Evolutionary conservation across 2,113 vertebrate species (phyloP).

Genomic region (Thalassarche chlororhynchos): DNA sequence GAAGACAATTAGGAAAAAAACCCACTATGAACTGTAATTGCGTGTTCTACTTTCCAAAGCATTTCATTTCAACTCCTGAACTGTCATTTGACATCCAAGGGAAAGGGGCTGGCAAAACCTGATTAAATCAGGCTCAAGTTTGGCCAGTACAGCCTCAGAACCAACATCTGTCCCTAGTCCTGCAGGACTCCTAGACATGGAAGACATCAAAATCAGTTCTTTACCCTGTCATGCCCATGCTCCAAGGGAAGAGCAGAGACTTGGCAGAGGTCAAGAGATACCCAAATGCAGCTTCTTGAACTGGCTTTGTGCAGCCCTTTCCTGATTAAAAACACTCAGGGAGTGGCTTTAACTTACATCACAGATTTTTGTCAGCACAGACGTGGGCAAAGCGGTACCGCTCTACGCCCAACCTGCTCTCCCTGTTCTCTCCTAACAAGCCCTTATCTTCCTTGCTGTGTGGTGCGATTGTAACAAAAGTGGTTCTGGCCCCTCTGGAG

Average conservation of each 20-base stretch:
- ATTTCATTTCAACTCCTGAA: background rate
- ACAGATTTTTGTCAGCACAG: background rate
- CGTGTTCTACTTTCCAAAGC: background rate
- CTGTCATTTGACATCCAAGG: background rate
- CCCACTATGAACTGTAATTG: background rate
- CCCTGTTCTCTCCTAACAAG: background rate
- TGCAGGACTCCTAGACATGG: background rate
- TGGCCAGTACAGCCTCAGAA: background rate
- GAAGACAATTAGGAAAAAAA: background rate
- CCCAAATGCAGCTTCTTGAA: background rate
- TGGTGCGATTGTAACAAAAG: background rate
- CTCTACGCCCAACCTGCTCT: background rate
- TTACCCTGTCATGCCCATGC: rapidly evolving
- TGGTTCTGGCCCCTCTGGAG: background rate
- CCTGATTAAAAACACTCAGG: background rate
- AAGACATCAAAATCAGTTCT: background rate
- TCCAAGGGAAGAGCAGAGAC: background rate
- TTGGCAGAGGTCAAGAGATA: background rate
- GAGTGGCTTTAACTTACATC: background rate
- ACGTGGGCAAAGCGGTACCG: rapidly evolving
- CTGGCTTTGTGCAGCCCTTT: background rate
- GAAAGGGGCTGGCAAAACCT: background rate
- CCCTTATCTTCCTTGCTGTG: background rate
- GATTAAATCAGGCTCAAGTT: background rate
- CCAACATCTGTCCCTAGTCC: background rate